A percentile compares a stretch with the other conserved stretches of the same genome.
phyloP scores from a whole-genome alignment of 2,888 invertebrate genomes.

The Margaritifera margaritifera region DNA sequence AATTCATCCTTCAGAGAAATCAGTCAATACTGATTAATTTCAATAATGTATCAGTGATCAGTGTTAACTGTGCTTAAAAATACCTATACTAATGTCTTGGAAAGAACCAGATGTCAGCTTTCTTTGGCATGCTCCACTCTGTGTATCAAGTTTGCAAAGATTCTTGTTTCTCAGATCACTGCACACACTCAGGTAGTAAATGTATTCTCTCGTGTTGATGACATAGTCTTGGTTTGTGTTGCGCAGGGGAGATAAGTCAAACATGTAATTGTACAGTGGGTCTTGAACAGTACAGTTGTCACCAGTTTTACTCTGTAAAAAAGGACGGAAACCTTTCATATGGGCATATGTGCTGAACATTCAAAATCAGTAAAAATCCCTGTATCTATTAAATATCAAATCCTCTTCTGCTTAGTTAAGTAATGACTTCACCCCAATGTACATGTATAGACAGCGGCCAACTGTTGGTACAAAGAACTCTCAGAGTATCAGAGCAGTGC shows the following conservation, averaged over 20 bases:
- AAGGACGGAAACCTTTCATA: background rate
- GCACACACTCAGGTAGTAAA: constrained; percentile 64
- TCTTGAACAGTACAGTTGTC: constrained; percentile 61
- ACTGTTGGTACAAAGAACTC: too few relatives aligned
- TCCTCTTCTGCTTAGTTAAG: too few relatives aligned
- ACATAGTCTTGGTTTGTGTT: constrained; percentile 51
- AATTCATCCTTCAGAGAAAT: too few relatives aligned
- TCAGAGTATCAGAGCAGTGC: too few relatives aligned
- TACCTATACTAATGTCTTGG: background rate
- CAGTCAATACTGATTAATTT: too few relatives aligned
- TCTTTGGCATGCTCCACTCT: constrained; percentile 51
- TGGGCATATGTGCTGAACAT: too few relatives aligned
- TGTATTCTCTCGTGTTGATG: constrained; percentile 46
- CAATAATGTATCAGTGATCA: background rate
- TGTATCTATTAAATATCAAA: too few relatives aligned
- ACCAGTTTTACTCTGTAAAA: constrained; percentile 46
- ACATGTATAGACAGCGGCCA: too few relatives aligned
- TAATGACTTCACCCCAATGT: too few relatives aligned
- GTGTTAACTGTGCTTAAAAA: constrained; percentile 1
- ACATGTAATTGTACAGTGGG: constrained; percentile 58
- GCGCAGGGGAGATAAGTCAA: constrained; percentile 61
- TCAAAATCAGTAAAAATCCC: background rate
- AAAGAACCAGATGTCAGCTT: constrained; percentile 13
- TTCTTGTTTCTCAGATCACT: constrained; percentile 43
- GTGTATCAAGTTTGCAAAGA: constrained; percentile 24